Percentiles rank a stretch among this genome's conserved stretches.
Evolutionary conservation across 2,888 invertebrate species (phyloP).

Genomic region (Microplitis manilae): DNA sequence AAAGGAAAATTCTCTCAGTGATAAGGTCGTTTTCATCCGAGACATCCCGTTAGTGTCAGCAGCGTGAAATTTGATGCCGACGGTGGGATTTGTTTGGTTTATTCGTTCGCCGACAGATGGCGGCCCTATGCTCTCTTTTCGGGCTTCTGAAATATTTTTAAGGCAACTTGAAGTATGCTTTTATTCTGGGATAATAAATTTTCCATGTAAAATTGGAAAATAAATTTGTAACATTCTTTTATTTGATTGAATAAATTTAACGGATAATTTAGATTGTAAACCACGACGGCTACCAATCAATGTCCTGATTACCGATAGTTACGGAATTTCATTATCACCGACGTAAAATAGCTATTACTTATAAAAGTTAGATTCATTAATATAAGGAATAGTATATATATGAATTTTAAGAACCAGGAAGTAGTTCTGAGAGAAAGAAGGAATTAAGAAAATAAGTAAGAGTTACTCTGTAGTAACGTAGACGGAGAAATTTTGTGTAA

Average conservation of each 20-base stretch:
- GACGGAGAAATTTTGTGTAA: background rate
- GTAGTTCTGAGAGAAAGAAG: slow-evolving; percentile 1
- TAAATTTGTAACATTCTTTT: slow-evolving; percentile 35
- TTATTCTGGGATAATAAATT: background rate
- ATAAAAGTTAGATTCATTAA: slow-evolving; percentile 55
- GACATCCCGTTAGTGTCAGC: slow-evolving; percentile 39
- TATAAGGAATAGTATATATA: background rate
- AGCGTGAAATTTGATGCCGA: slow-evolving; percentile 48
- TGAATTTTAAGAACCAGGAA: slow-evolving; percentile 20
- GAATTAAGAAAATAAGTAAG: slow-evolving; percentile 4
- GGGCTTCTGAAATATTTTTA: background rate
- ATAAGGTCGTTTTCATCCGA: slow-evolving; percentile 52
- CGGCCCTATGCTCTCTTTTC: slow-evolving; percentile 19
- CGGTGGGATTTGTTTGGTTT: slow-evolving; percentile 46
- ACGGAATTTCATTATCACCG: slow-evolving; percentile 67
- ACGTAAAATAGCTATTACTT: slow-evolving; percentile 63
- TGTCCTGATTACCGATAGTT: slow-evolving; percentile 66
- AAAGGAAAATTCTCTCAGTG: slow-evolving; percentile 46
- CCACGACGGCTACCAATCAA: slow-evolving; percentile 62
- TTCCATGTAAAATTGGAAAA: background rate
- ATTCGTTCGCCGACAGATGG: slow-evolving; percentile 52
- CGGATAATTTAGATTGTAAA: slow-evolving; percentile 47
- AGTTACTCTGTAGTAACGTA: background rate
- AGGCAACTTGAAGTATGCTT: background rate
- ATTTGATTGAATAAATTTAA: slow-evolving; percentile 33